phyloP scores from a whole-genome alignment of 2,888 invertebrate genomes.

The Tolmerus cingulatus region DNA sequence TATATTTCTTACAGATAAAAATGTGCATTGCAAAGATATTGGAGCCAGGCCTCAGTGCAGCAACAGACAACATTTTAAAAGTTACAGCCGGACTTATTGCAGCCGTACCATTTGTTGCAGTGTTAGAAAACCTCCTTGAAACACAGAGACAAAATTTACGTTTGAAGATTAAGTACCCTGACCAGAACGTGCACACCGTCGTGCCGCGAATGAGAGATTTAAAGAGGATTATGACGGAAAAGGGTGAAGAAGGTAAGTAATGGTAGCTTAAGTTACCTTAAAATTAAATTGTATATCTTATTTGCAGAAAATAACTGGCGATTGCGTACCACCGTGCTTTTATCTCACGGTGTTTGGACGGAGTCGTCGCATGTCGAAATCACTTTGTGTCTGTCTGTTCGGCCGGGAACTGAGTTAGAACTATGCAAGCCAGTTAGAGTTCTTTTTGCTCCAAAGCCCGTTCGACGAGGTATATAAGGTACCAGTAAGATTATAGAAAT shows the following conservation, averaged over 20 bases:
- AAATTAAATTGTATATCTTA: not conserved
- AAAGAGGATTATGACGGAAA: slow-evolving; percentile 70
- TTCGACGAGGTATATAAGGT: slow-evolving; percentile 78
- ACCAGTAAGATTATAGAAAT: too few relatives aligned
- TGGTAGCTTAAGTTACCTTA: not conserved
- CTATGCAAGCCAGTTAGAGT: slow-evolving; percentile 87
- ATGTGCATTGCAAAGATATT: slow-evolving; percentile 83
- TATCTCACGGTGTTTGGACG: slow-evolving; percentile 88
- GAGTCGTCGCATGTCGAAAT: slow-evolving; percentile 91
- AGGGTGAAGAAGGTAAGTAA: slow-evolving; percentile 64
- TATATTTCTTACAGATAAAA: slow-evolving; percentile 67
- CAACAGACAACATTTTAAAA: slow-evolving; percentile 81
- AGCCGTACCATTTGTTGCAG: slow-evolving; percentile 86
- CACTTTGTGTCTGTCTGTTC: slow-evolving; percentile 80
- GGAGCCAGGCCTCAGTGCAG: slow-evolving; percentile 82
- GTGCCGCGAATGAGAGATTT: slow-evolving; percentile 82
- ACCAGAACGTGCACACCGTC: slow-evolving; percentile 85
- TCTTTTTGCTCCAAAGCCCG: slow-evolving; percentile 86
- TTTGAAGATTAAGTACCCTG: slow-evolving; percentile 89
- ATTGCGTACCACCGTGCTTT: slow-evolving; percentile 83
- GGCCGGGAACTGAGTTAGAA: slow-evolving; percentile 72
- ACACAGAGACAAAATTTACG: slow-evolving; percentile 75
- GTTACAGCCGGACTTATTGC: slow-evolving; percentile 93
- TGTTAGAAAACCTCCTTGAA: slow-evolving; percentile 80
- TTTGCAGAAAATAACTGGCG: slow-evolving; percentile 64